phyloP scores from a whole-genome alignment of 1,140 invertebrate genomes.

The Drosophila persimilis region DNA sequence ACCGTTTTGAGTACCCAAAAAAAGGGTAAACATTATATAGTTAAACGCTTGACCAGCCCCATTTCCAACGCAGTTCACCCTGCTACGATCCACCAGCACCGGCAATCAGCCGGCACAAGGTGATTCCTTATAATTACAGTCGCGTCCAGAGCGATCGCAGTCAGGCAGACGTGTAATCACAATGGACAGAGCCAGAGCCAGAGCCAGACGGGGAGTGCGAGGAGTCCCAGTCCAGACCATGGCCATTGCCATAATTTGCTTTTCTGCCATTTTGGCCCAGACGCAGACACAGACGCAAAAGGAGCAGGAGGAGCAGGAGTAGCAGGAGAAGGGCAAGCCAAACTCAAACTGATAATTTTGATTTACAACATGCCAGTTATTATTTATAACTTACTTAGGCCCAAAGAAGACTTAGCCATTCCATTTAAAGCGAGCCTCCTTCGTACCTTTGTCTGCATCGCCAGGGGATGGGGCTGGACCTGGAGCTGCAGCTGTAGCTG shows the following conservation, averaged over 20 bases:
- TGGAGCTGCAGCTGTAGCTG: background rate
- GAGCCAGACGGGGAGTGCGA: constrained; percentile 1
- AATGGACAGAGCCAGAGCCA: constrained; percentile 31
- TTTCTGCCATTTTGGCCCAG: constrained; percentile 60
- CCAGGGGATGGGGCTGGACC: no score
- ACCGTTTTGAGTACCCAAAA: background rate
- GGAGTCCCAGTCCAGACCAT: background rate
- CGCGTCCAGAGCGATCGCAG: constrained; percentile 42
- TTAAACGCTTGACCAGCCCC: constrained; percentile 52
- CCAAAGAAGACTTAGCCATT: constrained; percentile 60
- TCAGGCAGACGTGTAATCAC: constrained; percentile 53
- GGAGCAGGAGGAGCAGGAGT: constrained; percentile 13
- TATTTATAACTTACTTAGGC: constrained; percentile 82
- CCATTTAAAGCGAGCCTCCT: constrained; percentile 55
- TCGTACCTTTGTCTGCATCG: constrained; percentile 9
- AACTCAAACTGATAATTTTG: constrained; percentile 80
- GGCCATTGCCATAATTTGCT: constrained; percentile 64
- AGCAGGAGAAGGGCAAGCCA: constrained; percentile 42
- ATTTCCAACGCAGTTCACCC: background rate
- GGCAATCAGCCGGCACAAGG: constrained; percentile 1
- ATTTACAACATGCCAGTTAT: constrained; percentile 82
- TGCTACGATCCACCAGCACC: no score
- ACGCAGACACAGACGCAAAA: background rate
- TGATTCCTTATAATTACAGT: constrained; percentile 58
- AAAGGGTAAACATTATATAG: constrained; percentile 38